These are phyloP conservation scores for Hipparchia sbordonii DNA, from an alignment of 2,888 invertebrate genomes.

Conservation along the genomic window DNA sequence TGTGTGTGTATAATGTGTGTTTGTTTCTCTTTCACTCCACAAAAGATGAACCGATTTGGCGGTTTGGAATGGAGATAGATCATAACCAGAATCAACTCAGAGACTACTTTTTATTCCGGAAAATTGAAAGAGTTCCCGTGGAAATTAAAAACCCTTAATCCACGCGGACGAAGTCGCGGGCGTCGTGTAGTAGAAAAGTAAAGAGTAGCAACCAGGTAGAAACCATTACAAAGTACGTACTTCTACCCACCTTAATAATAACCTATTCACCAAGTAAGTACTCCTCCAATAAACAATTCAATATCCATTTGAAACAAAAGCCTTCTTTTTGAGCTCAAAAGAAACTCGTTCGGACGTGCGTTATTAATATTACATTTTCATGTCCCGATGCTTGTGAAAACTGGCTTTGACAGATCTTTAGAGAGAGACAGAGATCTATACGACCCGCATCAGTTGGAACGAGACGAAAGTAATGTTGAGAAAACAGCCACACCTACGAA, in stretches of 20 bases:
- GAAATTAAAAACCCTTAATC: too few relatives aligned
- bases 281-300: slow-evolving; percentile 19
- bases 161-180: too few relatives aligned
- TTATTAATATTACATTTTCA: slow-evolving; percentile 50
- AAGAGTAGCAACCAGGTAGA: too few relatives aligned
- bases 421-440: slow-evolving; percentile 49
- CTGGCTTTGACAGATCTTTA: slow-evolving; percentile 64
- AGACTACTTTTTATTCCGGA: too few relatives aligned
- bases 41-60: too few relatives aligned
- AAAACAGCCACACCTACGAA: not conserved
- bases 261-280: slow-evolving; percentile 13
- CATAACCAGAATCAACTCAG: too few relatives aligned
- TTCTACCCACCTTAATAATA: not conserved
- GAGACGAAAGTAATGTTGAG: slow-evolving; percentile 32
- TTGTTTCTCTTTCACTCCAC: too few relatives aligned
- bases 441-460: slow-evolving; percentile 30
- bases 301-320: slow-evolving; percentile 24
- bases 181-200: too few relatives aligned
- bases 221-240: too few relatives aligned
- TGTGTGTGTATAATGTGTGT: too few relatives aligned
- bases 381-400: slow-evolving; percentile 65
- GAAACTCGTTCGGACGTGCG: slow-evolving; percentile 23
- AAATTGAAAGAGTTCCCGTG: too few relatives aligned
- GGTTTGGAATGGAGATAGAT: too few relatives aligned
- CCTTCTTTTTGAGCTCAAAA: slow-evolving; percentile 18